Evolutionary conservation across 2,113 vertebrate genomes (phyloP).

Genomic region (Syrmaticus mikado): DNA sequence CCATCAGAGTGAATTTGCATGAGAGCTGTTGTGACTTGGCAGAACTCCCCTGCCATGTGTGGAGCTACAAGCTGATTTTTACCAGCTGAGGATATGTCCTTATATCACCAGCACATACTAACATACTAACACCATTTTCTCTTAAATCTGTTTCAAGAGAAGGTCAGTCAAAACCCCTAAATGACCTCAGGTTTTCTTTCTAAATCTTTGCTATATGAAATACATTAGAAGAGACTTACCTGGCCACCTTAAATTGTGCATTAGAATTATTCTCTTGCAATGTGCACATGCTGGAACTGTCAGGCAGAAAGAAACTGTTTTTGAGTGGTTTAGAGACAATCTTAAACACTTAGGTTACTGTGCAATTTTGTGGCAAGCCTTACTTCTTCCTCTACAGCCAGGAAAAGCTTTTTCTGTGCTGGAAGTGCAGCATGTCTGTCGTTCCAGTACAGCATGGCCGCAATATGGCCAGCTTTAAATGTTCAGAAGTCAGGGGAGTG

Average conservation of each 20-base stretch:
- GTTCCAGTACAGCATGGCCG: neutral
- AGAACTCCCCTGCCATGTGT: neutral
- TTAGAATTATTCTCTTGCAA: conserved; percentile 45
- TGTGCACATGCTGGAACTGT: conserved; percentile 17
- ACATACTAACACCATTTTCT: neutral
- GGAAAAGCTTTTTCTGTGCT: neutral
- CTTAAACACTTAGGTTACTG: conserved; percentile 37
- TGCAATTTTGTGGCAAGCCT: conserved; percentile 54
- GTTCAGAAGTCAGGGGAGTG: neutral
- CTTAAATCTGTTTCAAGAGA: neutral
- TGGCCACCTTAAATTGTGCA: conserved; percentile 7
- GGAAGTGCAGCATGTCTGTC: conserved; percentile 9
- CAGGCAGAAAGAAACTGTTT: conserved; percentile 30
- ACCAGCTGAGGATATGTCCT: neutral
- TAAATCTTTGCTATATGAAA: neutral
- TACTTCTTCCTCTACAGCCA: conserved; percentile 37
- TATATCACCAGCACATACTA: neutral
- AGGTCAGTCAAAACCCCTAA: neutral
- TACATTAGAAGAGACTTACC: conserved; percentile 8
- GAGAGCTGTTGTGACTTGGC: neutral
- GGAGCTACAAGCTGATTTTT: conserved; percentile 16
- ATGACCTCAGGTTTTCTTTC: neutral
- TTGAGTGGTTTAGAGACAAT: conserved; percentile 33
- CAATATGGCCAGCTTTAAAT: neutral
- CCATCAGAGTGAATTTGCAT: neutral